These are phyloP conservation scores for Crioceris asparagi DNA, from an alignment of 2,888 invertebrate species.

Conservation along the genomic window DNA sequence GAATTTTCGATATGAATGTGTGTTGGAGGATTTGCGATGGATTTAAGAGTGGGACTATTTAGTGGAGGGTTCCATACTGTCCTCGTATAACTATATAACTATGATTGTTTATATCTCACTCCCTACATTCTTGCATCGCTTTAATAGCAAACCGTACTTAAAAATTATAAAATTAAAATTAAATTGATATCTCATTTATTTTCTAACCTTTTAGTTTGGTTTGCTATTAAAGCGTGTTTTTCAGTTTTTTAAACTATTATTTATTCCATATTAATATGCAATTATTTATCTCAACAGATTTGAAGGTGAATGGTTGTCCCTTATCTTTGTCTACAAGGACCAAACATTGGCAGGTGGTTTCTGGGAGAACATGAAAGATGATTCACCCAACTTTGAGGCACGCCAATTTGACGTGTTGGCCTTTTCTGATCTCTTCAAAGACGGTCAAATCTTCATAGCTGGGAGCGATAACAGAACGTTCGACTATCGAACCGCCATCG, in stretches of 20 bases:
- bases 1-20: too few species aligned
- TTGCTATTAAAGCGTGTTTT: too few species aligned
- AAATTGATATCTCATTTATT: too few species aligned
- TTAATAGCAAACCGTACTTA: too few species aligned
- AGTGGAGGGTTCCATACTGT: too few species aligned
- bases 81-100: too few species aligned
- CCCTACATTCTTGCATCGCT: too few species aligned
- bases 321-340: conserved; percentile 45
- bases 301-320: conserved; percentile 56
- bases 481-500: conserved; percentile 29
- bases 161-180: too few species aligned
- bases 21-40: too few species aligned
- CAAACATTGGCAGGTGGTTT: conserved; percentile 35
- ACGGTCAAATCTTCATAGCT: conserved; percentile 43
- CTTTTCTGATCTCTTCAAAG: conserved; percentile 42
- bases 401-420: conserved; percentile 40
- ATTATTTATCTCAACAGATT: conserved; percentile 22
- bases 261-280: background rate
- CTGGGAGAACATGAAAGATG: conserved; percentile 43
- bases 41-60: too few species aligned
- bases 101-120: too few species aligned
- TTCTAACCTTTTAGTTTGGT: too few species aligned
- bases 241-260: background rate
- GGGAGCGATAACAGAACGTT: conserved; percentile 37
- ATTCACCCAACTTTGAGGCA: conserved; percentile 41